Percentiles rank a stretch among this genome's conserved stretches.
Evolutionary conservation across 2,113 vertebrate species (phyloP).

Genomic region (Spheniscus mendiculus): DNA sequence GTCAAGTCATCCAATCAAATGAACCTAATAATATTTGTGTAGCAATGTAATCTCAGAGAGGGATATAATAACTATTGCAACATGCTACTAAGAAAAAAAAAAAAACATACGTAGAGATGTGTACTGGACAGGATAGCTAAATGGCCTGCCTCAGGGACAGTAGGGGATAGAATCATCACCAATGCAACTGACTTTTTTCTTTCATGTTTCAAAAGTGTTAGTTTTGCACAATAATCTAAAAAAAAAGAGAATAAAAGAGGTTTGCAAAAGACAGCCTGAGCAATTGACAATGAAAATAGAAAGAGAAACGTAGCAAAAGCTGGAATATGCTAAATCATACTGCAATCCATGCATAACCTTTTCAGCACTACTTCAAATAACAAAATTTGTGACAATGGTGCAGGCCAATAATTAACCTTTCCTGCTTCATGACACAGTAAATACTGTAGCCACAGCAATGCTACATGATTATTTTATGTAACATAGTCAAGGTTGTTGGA

Average conservation of each 20-base stretch:
- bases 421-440: background rate
- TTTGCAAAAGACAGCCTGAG: background rate
- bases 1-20: background rate
- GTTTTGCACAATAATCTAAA: background rate
- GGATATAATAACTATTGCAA: background rate
- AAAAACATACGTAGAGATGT: background rate
- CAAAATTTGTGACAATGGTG: background rate
- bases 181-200: background rate
- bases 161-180: background rate
- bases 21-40: background rate
- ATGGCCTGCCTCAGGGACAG: background rate
- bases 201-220: background rate
- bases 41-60: background rate
- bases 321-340: background rate
- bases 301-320: background rate
- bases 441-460: background rate
- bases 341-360: background rate
- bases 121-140: background rate
- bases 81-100: background rate
- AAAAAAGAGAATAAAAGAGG: background rate
- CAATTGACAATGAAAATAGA: background rate
- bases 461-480: background rate
- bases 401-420: background rate
- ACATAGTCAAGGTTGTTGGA: background rate
- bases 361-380: background rate